These are phyloP conservation scores for Palaemon carinicauda DNA, from an alignment of 1,140 invertebrate genomes.

Conservation along the genomic window DNA sequence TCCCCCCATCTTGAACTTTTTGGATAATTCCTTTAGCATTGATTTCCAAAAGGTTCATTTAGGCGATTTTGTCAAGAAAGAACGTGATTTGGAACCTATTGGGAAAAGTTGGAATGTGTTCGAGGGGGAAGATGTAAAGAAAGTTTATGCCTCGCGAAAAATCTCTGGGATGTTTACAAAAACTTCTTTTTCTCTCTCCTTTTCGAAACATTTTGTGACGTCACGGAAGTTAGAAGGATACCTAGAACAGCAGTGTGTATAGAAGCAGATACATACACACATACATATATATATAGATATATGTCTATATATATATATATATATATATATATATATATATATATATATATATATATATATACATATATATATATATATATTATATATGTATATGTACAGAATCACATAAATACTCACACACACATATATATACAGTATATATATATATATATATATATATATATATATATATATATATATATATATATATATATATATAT, in stretches of 20 bases:
- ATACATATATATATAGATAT: not conserved
- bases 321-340: not conserved
- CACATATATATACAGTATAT: not conserved
- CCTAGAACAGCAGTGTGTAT: not conserved
- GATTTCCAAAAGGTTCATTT: not conserved
- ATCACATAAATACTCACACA: not conserved
- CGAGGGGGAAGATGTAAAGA: no score
- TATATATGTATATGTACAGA: no score
- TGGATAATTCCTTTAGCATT: not conserved
- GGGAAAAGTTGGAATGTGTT: no score
- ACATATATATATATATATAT: not conserved
- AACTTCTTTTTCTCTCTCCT: not conserved
- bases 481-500: not conserved
- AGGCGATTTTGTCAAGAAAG: not conserved
- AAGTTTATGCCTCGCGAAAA: no score
- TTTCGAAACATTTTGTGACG: not conserved
- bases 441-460: constrained; percentile 2
- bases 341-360: not conserved
- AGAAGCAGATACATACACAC: no score
- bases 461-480: not conserved
- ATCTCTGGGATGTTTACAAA: no score
- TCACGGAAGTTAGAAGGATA: not conserved
- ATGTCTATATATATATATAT: not conserved
- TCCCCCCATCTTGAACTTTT: not conserved
- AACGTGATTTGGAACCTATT: not conserved